Conservation (phyloP, 2,888 invertebrate species). For the Dendrolimus houi region DNA sequence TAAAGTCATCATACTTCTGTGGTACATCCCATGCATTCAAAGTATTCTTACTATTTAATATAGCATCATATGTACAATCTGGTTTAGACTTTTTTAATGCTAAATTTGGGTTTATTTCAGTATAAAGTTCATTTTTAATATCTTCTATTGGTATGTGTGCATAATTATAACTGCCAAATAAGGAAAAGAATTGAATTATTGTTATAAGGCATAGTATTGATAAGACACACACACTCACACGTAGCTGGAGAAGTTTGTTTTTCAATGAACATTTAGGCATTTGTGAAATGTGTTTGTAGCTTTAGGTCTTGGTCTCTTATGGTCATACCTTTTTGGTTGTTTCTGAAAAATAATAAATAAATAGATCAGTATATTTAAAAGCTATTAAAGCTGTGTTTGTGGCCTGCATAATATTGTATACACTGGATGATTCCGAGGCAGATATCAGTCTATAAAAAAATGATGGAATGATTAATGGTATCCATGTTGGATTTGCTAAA, state of each 20-base stretch:
- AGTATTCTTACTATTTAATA: slow-evolving; percentile 31
- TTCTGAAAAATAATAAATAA: background rate
- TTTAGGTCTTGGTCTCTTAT: background rate
- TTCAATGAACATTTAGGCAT: slow-evolving; percentile 43
- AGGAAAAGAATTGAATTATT: slow-evolving; percentile 30
- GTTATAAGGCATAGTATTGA: slow-evolving; percentile 26
- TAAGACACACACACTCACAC: slow-evolving; percentile 27
- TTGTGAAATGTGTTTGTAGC: slow-evolving; percentile 9
- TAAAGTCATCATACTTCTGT: slow-evolving; percentile 30
- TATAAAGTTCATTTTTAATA: slow-evolving; percentile 30
- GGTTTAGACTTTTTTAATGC: slow-evolving; percentile 22
- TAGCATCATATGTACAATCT: slow-evolving; percentile 45
- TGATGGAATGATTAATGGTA: too few species aligned
- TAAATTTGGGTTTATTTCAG: slow-evolving; percentile 25
- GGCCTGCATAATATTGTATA: too few species aligned
- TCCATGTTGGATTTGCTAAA: too few species aligned
- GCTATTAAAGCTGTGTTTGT: too few species aligned
- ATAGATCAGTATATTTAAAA: background rate
- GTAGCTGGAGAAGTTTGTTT: slow-evolving; percentile 32
- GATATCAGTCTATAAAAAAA: too few species aligned
- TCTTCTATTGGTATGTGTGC: slow-evolving; percentile 29
- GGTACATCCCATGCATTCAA: slow-evolving; percentile 31
- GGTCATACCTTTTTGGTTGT: background rate
- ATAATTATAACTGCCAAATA: slow-evolving; percentile 40
- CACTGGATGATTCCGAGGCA: too few species aligned